These are phyloP conservation scores for Anthonomus grandis DNA, from an alignment of 1,140 invertebrate species.

Conservation along the genomic window DNA sequence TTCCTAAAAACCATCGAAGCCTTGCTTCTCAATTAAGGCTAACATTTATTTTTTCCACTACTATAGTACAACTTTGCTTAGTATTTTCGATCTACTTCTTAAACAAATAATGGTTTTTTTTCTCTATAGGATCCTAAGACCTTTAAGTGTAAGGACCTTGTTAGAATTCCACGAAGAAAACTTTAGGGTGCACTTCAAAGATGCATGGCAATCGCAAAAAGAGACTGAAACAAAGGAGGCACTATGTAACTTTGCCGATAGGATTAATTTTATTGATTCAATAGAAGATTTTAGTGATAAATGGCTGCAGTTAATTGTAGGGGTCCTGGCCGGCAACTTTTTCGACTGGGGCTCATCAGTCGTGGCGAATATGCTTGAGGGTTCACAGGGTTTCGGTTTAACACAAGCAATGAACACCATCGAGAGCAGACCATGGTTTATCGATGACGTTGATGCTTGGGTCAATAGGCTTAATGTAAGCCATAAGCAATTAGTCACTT, in stretches of 20 bases:
- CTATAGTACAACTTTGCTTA: no score
- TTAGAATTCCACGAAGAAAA: conserved; percentile 91
- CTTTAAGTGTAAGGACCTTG: conserved; percentile 81
- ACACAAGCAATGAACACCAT: conserved; percentile 72
- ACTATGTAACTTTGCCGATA: conserved; percentile 51
- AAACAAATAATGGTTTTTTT: no score
- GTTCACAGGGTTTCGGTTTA: conserved; percentile 69
- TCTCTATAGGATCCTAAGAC: conserved; percentile 68
- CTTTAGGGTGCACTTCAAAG: conserved; percentile 87
- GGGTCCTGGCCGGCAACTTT: conserved; percentile 75
- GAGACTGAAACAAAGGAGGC: conserved; percentile 58
- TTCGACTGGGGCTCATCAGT: conserved; percentile 96
- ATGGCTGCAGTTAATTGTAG: conserved; percentile 60
- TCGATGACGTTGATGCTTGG: conserved; percentile 86
- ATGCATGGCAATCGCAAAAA: conserved; percentile 81
- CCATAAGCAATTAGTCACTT: conserved; percentile 1
- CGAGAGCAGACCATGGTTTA: conserved; percentile 83
- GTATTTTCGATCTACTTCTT: no score
- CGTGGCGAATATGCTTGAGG: conserved; percentile 78
- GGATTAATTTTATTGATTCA: conserved; percentile 58
- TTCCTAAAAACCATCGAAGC: no score
- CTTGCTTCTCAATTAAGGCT: no score
- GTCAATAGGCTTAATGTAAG: conserved; percentile 63
- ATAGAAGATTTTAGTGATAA: conserved; percentile 52
- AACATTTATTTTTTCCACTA: no score